phyloP scores from a whole-genome alignment of 2,888 invertebrate species.

The Muschampia plurimacula region DNA sequence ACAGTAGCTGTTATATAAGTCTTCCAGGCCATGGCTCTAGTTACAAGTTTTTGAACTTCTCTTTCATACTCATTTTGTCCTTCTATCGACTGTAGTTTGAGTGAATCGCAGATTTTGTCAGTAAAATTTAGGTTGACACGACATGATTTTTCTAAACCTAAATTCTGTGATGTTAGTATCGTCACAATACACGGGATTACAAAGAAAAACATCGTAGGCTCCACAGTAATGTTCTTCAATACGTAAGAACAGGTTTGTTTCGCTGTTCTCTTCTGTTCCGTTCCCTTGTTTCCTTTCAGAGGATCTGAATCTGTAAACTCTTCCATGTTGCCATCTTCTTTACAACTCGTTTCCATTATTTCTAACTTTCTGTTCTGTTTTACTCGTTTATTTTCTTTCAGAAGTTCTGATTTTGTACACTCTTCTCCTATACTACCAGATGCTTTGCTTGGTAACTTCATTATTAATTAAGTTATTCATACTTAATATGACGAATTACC shows the following conservation, averaged over 20 bases:
- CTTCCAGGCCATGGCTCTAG: conserved; percentile 85
- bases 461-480: neutral
- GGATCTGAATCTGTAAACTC: neutral
- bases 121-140: conserved; percentile 69
- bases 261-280: no score
- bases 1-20: conserved; percentile 82
- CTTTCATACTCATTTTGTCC: conserved; percentile 83
- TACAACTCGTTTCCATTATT: neutral
- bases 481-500: neutral
- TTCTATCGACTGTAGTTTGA: conserved; percentile 51
- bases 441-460: neutral
- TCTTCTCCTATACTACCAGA: neutral
- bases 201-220: neutral
- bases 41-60: conserved; percentile 86
- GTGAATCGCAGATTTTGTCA: conserved; percentile 70
- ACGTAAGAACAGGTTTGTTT: no score
- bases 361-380: neutral
- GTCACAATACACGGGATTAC: neutral
- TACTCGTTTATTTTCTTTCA: neutral
- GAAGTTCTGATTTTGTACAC: neutral
- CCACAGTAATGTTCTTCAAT: no score
- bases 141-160: conserved; percentile 79
- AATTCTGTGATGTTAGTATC: conserved; percentile 51
- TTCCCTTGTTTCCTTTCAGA: no score
- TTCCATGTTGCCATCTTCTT: neutral